These are phyloP conservation scores for Oreonectes daqikongensis DNA, from an alignment of 2,797 vertebrate species.

Conservation along the genomic window DNA sequence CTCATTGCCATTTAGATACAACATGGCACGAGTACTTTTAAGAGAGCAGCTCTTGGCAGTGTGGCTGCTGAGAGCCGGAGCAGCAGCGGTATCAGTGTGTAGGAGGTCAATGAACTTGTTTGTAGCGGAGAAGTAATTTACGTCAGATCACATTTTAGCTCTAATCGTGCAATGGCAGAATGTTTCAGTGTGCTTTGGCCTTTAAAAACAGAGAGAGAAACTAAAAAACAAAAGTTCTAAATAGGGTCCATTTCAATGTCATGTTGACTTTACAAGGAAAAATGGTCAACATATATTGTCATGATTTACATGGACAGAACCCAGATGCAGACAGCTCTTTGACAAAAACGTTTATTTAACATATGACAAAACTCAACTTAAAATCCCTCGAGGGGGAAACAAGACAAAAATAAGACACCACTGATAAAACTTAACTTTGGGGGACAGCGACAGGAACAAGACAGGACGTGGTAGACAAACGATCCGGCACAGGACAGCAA, in stretches of 20 bases:
- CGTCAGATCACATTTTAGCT: conserved; percentile 14
- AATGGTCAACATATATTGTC: no score
- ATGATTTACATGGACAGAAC: no score
- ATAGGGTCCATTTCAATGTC: neutral
- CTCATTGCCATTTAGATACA: conserved; percentile 28
- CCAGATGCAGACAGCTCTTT: no score
- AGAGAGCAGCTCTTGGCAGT: conserved; percentile 18
- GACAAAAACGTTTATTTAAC: no score
- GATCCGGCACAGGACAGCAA: no score
- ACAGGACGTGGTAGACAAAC: no score
- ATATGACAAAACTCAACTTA: no score
- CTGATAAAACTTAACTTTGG: no score
- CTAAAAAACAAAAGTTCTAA: neutral
- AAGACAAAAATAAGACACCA: no score
- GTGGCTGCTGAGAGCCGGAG: conserved; percentile 2
- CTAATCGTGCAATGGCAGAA: conserved; percentile 39
- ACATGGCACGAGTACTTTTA: conserved; percentile 10
- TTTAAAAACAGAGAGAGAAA: conserved; percentile 15
- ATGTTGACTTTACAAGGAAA: conserved; percentile 17
- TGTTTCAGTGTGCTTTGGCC: conserved; percentile 27
- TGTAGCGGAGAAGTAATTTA: conserved; percentile 36
- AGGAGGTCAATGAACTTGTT: conserved; percentile 21
- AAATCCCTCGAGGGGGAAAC: no score
- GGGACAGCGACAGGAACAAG: no score
- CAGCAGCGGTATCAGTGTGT: neutral